A percentile compares a stretch with the other conserved stretches of the same genome.
Conservation (phyloP, 2,797 vertebrate species). For the Urophycis tenuis region DNA sequence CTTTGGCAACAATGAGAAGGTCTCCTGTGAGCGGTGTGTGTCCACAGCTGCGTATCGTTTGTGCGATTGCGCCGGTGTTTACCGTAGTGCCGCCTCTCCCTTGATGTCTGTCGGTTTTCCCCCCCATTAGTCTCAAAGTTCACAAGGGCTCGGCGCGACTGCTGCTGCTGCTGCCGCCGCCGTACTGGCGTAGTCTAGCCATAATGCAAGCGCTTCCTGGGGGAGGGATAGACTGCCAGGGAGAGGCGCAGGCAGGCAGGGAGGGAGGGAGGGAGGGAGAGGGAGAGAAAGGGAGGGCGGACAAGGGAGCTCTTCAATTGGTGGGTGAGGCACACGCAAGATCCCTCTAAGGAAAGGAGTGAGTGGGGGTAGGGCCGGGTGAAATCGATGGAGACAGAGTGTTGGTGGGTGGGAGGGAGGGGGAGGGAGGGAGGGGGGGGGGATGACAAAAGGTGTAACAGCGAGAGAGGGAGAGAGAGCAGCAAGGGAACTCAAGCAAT, state of each 20-base stretch:
- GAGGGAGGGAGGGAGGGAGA: conserved; percentile 37
- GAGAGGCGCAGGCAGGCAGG: neutral
- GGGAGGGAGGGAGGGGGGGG: conserved; percentile 59
- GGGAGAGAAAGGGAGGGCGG: conserved; percentile 37
- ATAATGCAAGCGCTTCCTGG: conserved; percentile 21
- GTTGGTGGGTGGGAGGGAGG: neutral
- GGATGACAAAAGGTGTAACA: conserved; percentile 58
- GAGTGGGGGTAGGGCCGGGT: conserved; percentile 60
- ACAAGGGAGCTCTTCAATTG: conserved; percentile 53
- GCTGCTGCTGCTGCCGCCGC: no score
- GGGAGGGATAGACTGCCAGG: neutral
- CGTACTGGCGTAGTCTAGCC: conserved; percentile 29
- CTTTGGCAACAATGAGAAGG: neutral
- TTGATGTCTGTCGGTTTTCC: neutral
- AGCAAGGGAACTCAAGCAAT: conserved; percentile 62
- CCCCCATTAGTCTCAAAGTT: neutral
- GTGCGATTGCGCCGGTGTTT: neutral
- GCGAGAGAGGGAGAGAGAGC: conserved; percentile 47
- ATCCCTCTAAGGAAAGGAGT: conserved; percentile 47
- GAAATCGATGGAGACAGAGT: conserved; percentile 37
- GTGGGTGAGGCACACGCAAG: conserved; percentile 50
- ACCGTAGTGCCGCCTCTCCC: neutral
- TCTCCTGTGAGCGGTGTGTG: neutral
- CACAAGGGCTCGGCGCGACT: conserved; percentile 1
- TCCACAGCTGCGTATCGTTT: neutral